Evolutionary conservation across 2,113 vertebrate genomes (phyloP), one percentile per base, ranked within the genome.

Genomic region (Solenodon paradoxus): DNA sequence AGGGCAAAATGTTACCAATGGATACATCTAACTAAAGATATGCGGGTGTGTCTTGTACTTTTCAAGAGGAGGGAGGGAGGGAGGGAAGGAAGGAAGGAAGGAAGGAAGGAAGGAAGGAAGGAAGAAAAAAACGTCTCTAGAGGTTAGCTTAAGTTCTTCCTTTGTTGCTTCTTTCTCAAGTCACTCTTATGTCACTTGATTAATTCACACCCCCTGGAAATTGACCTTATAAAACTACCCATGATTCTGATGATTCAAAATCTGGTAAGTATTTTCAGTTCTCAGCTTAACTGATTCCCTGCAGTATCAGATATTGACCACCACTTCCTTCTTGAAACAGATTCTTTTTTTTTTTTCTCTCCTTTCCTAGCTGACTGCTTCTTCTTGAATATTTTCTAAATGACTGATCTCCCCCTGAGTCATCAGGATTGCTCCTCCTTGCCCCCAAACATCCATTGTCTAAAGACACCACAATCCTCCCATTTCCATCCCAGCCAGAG

Each of bases 241-340:
- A 0, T 13, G 77, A 63, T 3, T 47, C 86, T 59, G 20, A 32
- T 83, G 77, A 90, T 63, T 79, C 47, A 69, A 64, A 84, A 24
- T 61, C 77, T 5, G 9, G 64, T 35, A 59, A 49, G 8, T 30
- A 47, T 71, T 95, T 80, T 95, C 90, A 2, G 30, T 90, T 96
- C 86, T 92, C 45, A 20, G 45, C 7, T 6, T 17, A 38, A 30
- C 24, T n/a, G 66, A 53, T 57, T 55, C 47, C 66, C n/a, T n/a
- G 26, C 69, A 51, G 26, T 6, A 40, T 13, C 16, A 5, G 19
- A 63, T 45, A 61, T 6, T 24, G 38, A 74, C 80, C 63, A 22
- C 51, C 9, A 85, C 63, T 95, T 95, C 79, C 85, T 85, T 79
- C 59, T 71, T 59, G 51, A 94, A 91, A 61, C 3, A 24, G 42